Evolutionary conservation across 1,140 invertebrate species (phyloP).

Genomic region (Pogonomyrmex barbatus): DNA sequence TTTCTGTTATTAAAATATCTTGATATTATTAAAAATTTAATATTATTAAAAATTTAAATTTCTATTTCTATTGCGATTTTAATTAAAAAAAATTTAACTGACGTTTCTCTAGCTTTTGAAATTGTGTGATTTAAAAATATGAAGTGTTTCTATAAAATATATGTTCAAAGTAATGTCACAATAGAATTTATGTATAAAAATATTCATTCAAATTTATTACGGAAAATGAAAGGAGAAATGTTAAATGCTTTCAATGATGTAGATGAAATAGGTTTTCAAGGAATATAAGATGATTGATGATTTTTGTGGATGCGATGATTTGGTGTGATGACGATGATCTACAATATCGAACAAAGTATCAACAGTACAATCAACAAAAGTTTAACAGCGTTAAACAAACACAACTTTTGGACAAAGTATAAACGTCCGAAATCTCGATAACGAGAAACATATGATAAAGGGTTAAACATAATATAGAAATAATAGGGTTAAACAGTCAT

Average conservation of each 20-base stretch:
- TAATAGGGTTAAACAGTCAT: constrained; percentile 31
- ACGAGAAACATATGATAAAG: constrained; percentile 38
- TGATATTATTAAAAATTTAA: not conserved
- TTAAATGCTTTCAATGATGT: not conserved
- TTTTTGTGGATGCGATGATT: not conserved
- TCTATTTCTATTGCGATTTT: not conserved
- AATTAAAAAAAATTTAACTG: not conserved
- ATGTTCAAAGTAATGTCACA: constrained; percentile 1
- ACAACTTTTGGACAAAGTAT: constrained; percentile 24
- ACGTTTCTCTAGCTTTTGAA: not conserved
- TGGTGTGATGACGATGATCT: constrained; percentile 18
- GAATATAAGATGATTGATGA: not conserved
- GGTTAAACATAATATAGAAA: too few relatives aligned
- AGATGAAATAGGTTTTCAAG: not conserved
- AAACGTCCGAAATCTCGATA: not conserved
- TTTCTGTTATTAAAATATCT: not conserved
- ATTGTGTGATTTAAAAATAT: not conserved
- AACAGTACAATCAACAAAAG: constrained; percentile 56
- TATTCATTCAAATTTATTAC: not conserved
- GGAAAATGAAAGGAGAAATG: not conserved
- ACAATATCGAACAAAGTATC: constrained; percentile 51
- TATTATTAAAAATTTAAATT: not conserved
- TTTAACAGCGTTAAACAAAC: constrained; percentile 57
- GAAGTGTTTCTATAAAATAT: not conserved
- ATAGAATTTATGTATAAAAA: not conserved